Evolutionary conservation across 2,797 vertebrate species (phyloP).

Genomic region (Podarcis lilfordi): DNA sequence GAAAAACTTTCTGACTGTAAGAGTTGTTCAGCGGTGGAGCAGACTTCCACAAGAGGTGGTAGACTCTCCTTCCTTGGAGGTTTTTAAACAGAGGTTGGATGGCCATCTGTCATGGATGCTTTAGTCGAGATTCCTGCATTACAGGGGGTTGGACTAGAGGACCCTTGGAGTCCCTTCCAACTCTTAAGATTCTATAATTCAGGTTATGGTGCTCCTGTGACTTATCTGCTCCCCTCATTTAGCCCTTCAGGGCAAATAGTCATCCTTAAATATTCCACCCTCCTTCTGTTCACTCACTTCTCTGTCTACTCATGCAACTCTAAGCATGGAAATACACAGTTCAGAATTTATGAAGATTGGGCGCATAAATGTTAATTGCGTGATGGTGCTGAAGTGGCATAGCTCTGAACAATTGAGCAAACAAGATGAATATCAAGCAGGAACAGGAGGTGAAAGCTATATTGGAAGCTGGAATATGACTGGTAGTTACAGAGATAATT

Average conservation of each 20-base stretch:
- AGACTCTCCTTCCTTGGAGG: no score
- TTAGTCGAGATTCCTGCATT: no score
- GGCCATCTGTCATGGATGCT: no score
- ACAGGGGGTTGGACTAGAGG: no score
- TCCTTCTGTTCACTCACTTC: not conserved
- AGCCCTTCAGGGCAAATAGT: constrained; percentile 36
- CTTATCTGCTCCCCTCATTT: constrained; percentile 30
- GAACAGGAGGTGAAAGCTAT: not conserved
- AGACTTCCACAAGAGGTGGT: no score
- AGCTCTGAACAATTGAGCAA: not conserved
- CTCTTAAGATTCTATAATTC: no score
- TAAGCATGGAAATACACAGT: not conserved
- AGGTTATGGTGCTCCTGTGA: constrained; percentile 25
- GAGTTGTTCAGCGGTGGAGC: no score
- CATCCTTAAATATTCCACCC: not conserved
- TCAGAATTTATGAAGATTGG: not conserved
- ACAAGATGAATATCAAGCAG: constrained; percentile 37
- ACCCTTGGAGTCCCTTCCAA: no score
- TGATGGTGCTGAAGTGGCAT: constrained; percentile 20
- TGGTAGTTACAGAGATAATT: constrained; percentile 17
- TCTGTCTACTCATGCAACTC: constrained; percentile 22
- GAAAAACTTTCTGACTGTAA: no score
- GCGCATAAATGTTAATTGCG: not conserved
- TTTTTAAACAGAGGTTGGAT: no score
- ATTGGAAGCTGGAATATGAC: not conserved